These are phyloP conservation scores for Chymomyza procnemis DNA, from an alignment of 2,888 invertebrate genomes.

Conservation along the genomic window DNA sequence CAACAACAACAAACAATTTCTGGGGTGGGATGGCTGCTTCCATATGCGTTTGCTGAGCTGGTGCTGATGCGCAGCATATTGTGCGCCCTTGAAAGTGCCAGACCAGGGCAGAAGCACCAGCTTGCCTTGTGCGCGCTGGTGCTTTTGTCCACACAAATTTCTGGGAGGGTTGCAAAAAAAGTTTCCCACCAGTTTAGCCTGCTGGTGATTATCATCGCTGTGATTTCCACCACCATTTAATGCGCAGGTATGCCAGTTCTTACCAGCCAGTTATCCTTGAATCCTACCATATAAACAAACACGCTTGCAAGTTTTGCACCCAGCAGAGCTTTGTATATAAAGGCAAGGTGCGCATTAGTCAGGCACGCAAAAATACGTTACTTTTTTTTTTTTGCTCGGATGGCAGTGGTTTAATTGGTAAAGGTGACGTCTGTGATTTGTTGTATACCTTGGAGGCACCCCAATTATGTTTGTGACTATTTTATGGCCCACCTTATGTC, in stretches of 20 bases:
- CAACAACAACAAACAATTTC: slow-evolving; percentile 41
- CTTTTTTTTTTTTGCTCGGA: background rate
- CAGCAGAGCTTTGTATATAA: slow-evolving; percentile 3
- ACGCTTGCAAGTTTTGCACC: slow-evolving; percentile 43
- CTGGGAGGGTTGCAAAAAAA: slow-evolving; percentile 49
- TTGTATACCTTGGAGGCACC: background rate
- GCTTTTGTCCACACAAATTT: slow-evolving; percentile 57
- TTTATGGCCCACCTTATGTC: background rate
- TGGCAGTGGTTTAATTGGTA: background rate
- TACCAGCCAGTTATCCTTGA: slow-evolving; percentile 41
- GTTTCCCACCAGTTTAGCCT: slow-evolving; percentile 40
- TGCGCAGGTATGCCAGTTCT: slow-evolving; percentile 67
- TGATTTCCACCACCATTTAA: slow-evolving; percentile 55
- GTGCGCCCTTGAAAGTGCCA: slow-evolving; percentile 18
- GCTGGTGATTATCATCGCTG: slow-evolving; percentile 42
- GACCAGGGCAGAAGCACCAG: background rate
- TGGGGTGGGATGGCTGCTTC: background rate
- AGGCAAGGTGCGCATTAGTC: slow-evolving; percentile 39
- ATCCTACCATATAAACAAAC: too few species aligned
- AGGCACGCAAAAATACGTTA: background rate
- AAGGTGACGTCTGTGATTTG: background rate
- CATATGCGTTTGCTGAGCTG: slow-evolving; percentile 1
- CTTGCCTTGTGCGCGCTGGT: slow-evolving; percentile 49
- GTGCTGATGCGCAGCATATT: slow-evolving; percentile 19
- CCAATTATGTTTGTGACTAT: background rate